Base-by-base conservation (phyloP, 1,140 invertebrate species). In the Drosophila mayri region DNA sequence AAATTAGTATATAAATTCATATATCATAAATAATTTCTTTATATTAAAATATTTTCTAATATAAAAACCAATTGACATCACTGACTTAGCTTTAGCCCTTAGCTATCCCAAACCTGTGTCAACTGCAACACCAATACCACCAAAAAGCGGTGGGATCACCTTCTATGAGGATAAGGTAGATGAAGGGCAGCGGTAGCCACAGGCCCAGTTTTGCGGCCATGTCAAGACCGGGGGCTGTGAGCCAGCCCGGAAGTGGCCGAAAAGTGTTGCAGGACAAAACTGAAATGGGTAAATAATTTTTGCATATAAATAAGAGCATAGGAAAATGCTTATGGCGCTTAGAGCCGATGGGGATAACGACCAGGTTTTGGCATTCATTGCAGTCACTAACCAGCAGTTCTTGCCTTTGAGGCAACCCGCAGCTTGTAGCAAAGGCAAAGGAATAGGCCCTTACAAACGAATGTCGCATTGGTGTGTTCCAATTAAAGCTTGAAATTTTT, bases 201-300 rank as follows among this genome's bases (percentile, higher is more conserved):
- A 49, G 68, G 65, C 43, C 35, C 63, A 70, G 49, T 57, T 65
- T 59, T 75, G 72, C 22, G 72, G 58, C 60, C 28, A 32, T 65
- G 70, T 44, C 74, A 40, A 22, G 30, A 16, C 20, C 22, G 32
- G 22, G 12, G 28, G 28, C 28, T 50, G 47, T 50, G n/a, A 38
- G 52, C n/a, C 40, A 44, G 54, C 10, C 28, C 54, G 55, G 71
- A 58, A 65, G 61, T 60, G 38, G 60, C 37, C 38, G 32, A 41
- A 50, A 74, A 76, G 71, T 67, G 55, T 66, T 67, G 61, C 61
- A 41, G 40, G 40, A 18, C 30, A 30, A 25, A 54, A 76, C 52
- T 59, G 14, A 76, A 66, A 77, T 49, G 49, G 71, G 28, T 66
- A 67, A 60, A 76, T 60, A 67, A 35, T 50, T 60, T 61, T 38